Conservation (phyloP, 2,113 vertebrate species). For the Cynopterus brachyotis region DNA sequence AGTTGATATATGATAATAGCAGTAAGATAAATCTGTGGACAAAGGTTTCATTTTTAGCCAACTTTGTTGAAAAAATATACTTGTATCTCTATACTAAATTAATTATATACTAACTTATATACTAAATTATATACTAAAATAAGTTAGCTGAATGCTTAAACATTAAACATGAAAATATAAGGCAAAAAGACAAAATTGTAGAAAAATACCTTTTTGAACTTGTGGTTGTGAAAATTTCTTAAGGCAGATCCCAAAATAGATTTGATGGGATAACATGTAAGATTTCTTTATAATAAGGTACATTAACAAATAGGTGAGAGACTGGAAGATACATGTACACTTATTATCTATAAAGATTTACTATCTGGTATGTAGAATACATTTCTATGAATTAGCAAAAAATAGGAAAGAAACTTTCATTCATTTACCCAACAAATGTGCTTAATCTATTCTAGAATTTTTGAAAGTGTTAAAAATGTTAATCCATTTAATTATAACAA, state of each 20-base stretch:
- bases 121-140: background rate
- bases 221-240: background rate
- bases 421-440: background rate
- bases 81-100: background rate
- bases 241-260: background rate
- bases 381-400: background rate
- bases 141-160: background rate
- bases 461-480: background rate
- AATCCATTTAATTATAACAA: background rate
- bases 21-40: background rate
- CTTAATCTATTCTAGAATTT: background rate
- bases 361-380: background rate
- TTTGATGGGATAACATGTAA: background rate
- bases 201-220: background rate
- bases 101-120: no score
- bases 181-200: background rate
- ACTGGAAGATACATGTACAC: background rate
- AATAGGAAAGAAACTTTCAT: conserved; percentile 1
- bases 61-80: background rate
- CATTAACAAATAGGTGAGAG: background rate
- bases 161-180: background rate
- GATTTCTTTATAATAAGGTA: background rate
- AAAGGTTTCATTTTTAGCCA: background rate
- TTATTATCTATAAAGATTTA: background rate
- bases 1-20: background rate